These are phyloP conservation scores for Agonopterix arenella DNA, from an alignment of 2,888 invertebrate species.

Conservation along the genomic window DNA sequence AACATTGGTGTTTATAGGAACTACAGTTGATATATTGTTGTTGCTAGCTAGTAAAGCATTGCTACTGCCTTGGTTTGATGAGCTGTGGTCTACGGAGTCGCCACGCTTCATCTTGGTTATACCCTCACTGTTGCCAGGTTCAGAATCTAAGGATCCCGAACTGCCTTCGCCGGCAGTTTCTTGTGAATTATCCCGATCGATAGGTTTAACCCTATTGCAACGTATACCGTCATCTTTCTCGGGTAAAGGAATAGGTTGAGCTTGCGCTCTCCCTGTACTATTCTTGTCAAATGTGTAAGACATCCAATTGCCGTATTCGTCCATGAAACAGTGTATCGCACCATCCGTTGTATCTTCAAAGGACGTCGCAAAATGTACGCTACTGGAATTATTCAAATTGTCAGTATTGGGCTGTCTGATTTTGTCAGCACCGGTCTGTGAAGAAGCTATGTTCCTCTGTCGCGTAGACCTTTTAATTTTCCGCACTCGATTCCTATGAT, in stretches of 20 bases:
- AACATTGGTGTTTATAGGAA: slow-evolving; percentile 51
- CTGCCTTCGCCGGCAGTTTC: slow-evolving; percentile 67
- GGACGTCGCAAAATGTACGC: slow-evolving; percentile 83
- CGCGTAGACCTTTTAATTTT: slow-evolving; percentile 75
- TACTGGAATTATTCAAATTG: slow-evolving; percentile 41
- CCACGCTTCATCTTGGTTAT: slow-evolving; percentile 53
- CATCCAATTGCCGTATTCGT: slow-evolving; percentile 91
- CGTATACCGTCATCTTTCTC: slow-evolving; percentile 48
- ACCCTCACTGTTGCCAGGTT: slow-evolving; percentile 56
- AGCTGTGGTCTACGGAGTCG: slow-evolving; percentile 65
- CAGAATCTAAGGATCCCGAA: slow-evolving; percentile 67
- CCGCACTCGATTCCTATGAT: slow-evolving; percentile 67
- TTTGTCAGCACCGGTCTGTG: slow-evolving; percentile 44
- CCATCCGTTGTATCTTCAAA: slow-evolving; percentile 91
- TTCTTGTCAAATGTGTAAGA: slow-evolving; percentile 89
- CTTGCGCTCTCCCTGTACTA: slow-evolving; percentile 73
- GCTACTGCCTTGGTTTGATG: slow-evolving; percentile 72
- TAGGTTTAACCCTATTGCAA: slow-evolving; percentile 40
- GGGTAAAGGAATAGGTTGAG: slow-evolving; percentile 51
- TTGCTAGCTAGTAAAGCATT: slow-evolving; percentile 66
- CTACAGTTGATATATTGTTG: slow-evolving; percentile 61
- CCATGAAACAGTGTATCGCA: slow-evolving; percentile 90
- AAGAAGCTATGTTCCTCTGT: slow-evolving; percentile 57
- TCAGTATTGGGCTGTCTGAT: slow-evolving; percentile 41
- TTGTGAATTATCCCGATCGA: slow-evolving; percentile 53